Evolutionary conservation across 2,888 invertebrate species (phyloP).

Genomic region (Drosophila prostipennis): DNA sequence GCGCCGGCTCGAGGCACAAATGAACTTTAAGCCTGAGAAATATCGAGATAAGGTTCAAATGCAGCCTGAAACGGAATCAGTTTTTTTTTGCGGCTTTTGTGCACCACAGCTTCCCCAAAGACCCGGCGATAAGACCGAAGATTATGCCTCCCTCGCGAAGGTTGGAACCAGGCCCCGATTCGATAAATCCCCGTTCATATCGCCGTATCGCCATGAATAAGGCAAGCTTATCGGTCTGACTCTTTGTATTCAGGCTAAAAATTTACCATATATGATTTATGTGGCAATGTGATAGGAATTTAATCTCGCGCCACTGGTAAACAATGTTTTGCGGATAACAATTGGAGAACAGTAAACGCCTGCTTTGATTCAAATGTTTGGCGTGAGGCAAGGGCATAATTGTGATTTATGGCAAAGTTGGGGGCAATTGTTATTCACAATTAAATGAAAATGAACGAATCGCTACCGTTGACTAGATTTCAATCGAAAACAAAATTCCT

Average conservation of each 20-base stretch:
- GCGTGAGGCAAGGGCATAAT: too few species aligned
- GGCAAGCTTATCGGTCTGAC: constrained; percentile 46
- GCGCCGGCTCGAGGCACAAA: constrained; percentile 15
- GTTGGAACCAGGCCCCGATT: constrained; percentile 33
- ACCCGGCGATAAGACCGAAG: constrained; percentile 15
- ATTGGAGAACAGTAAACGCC: constrained; percentile 2
- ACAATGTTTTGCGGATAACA: constrained; percentile 2
- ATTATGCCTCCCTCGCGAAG: constrained; percentile 30
- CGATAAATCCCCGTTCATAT: constrained; percentile 10
- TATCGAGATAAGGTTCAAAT: constrained; percentile 34
- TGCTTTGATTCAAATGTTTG: background rate
- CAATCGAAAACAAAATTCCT: too few species aligned
- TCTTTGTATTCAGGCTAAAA: constrained; percentile 17
- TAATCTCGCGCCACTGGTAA: constrained; percentile 11
- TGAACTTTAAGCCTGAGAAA: constrained; percentile 25
- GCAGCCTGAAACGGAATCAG: constrained; percentile 26
- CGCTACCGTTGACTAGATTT: too few species aligned
- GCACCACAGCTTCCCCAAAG: constrained; percentile 31
- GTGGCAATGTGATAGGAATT: constrained; percentile 8
- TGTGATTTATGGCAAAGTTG: too few species aligned
- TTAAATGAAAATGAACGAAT: too few species aligned
- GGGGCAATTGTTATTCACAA: too few species aligned
- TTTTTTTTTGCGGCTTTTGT: constrained; percentile 10
- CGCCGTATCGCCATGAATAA: constrained; percentile 56
- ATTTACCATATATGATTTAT: constrained; percentile 5